Conservation (phyloP, 2,888 invertebrate species). For the Tuberolachnus salignus region DNA sequence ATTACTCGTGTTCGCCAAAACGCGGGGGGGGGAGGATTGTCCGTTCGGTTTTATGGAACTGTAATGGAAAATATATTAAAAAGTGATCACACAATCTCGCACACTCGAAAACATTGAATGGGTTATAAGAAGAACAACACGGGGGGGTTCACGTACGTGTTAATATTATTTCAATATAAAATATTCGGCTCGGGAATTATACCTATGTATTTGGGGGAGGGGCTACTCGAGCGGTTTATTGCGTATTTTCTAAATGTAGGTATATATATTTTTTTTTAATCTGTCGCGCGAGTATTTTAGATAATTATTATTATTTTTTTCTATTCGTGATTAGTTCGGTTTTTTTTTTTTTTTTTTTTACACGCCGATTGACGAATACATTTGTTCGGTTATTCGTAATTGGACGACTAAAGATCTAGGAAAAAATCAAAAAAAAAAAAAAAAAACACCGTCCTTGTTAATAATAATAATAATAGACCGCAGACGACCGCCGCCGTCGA, state of each 20-base stretch:
- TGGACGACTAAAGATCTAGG: background rate
- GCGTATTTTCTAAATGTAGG: background rate
- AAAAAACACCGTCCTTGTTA: background rate
- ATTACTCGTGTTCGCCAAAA: too few species aligned
- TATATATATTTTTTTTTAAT: conserved; percentile 1
- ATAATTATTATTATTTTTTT: conserved; percentile 5
- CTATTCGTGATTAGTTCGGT: background rate
- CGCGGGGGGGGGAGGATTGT: too few species aligned
- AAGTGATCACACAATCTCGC: too few species aligned
- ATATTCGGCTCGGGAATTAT: background rate
- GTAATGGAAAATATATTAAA: too few species aligned
- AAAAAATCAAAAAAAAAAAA: background rate
- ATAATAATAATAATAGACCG: background rate
- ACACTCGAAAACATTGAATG: too few species aligned
- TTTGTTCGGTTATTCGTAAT: conserved; percentile 21
- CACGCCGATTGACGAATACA: background rate
- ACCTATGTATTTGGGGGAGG: too few species aligned
- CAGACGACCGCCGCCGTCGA: conserved; percentile 5
- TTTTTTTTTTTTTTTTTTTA: background rate
- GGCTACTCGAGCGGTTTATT: background rate
- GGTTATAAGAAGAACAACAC: too few species aligned
- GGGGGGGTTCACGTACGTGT: too few species aligned
- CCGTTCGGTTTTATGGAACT: too few species aligned
- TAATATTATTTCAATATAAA: background rate
- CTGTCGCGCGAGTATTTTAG: conserved; percentile 14